A percentile compares a stretch with the other conserved stretches of the same genome.
These are phyloP conservation scores for Colinus virginianus DNA, from an alignment of 2,113 vertebrate species.

Conservation along the genomic window DNA sequence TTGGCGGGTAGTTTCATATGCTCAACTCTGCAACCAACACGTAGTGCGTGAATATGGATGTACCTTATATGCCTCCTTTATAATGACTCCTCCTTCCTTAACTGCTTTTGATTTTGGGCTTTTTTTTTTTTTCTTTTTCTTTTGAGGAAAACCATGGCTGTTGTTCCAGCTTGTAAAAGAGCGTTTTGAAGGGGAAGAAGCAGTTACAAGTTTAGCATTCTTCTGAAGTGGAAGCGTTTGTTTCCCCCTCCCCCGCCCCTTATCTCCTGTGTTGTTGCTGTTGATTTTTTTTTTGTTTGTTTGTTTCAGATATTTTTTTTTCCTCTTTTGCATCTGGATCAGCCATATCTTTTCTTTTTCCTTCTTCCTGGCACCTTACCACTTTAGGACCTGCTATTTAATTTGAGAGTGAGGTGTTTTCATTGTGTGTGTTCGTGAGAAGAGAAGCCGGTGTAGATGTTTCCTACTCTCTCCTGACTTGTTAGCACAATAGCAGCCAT, in stretches of 20 bases:
- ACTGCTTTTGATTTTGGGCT: background rate
- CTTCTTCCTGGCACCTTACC: background rate
- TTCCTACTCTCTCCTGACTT: background rate
- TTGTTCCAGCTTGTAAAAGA: background rate
- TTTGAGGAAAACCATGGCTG: background rate
- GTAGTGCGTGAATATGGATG: rapidly evolving
- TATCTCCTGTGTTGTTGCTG: background rate
- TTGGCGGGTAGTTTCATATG: background rate
- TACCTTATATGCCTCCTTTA: background rate
- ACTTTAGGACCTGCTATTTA: background rate
- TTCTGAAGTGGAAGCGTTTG: background rate
- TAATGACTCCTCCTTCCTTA: background rate
- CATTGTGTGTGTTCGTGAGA: background rate
- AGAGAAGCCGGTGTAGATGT: background rate
- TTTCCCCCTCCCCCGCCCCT: background rate
- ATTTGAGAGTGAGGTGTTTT: background rate
- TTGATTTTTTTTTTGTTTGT: background rate
- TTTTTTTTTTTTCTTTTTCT: too few relatives aligned
- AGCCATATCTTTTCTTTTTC: background rate
- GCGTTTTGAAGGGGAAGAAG: background rate
- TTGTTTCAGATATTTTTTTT: background rate
- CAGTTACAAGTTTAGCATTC: background rate
- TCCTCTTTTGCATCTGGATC: background rate
- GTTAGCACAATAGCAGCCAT: background rate
- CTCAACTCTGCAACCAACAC: background rate